Base-by-base conservation (phyloP, 92 coral and sea anemone species). In the Epizoanthus ramosus region DNA sequence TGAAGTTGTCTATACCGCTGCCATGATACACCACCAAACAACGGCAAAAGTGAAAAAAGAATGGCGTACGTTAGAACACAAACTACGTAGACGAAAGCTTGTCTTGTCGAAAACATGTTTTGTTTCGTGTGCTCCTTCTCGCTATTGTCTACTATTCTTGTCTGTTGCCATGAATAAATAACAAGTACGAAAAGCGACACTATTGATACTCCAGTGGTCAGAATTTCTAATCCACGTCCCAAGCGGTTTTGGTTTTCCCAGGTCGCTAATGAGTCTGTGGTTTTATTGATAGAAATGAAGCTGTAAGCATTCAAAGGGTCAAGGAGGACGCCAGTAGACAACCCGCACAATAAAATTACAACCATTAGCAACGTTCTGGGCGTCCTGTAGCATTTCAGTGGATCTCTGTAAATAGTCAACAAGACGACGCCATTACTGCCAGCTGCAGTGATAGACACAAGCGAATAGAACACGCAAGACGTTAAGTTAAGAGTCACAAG, bases 341-440 rank as follows among this genome's bases (percentile, higher is more conserved):
- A 63, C 43, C 82, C 82, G 25, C 82, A 77, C 58, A 77, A 8
- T 57, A 77, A 23, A 9, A 61, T 13, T 8, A 47, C 82, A 10
- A 61, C 82, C 19, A 77, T 61, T 4, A 77, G 23, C 53, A 77
- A 53, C 9, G 59, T 22, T 41, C 71, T 61, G 23, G 70, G 57
- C 15, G 18, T 41, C 35, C 71, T 77, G 23, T 60, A 77, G 22
- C 82, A 77, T 13, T 41, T 77, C 15, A 19, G 28, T 21, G 71
- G 70, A 77, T 77, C 82, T 61, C 41, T 77, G 70, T 61, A 77
- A 77, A 77, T 23, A 31, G 52, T 25, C 59, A 61, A 21, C 39
- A 77, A 43, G 37, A 77, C 82, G 57, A 21, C 70, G 41, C 71
- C 71, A 43, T 77, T 77, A 43, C 58, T 35, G 17, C 45, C 35